Percentiles rank a stretch among this genome's conserved stretches.
phyloP scores from a whole-genome alignment of 2,888 invertebrate species.

The Lasioglossum pauxillum region DNA sequence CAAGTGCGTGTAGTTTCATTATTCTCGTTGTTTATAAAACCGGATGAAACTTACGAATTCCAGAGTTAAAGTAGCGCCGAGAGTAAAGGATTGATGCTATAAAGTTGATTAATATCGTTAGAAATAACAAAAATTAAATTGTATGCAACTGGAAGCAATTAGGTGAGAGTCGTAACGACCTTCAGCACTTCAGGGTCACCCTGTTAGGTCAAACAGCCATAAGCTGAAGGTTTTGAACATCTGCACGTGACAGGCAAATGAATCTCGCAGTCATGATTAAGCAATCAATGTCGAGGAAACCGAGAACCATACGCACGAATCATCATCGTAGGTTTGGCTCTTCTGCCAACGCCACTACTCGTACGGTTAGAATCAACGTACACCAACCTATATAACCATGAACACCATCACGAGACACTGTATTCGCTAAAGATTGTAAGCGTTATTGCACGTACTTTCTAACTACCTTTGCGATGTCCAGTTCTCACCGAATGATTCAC shows the following conservation, averaged over 20 bases:
- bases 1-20: no score
- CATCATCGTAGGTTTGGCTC: neutral
- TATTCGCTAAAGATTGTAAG: neutral
- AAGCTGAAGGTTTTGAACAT: neutral
- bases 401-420: neutral
- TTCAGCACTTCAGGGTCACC: neutral
- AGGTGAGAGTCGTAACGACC: neutral
- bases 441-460: no score
- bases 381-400: neutral
- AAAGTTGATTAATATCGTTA: no score
- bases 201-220: neutral
- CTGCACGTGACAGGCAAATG: slow-evolving; percentile 1
- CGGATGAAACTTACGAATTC: no score
- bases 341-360: neutral
- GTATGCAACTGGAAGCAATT: neutral
- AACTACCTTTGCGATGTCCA: no score
- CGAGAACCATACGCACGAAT: neutral
- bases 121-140: neutral
- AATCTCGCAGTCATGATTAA: neutral
- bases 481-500: no score
- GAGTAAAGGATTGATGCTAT: no score
- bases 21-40: no score
- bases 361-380: neutral
- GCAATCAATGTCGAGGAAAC: neutral
- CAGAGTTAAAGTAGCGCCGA: no score